Evolutionary conservation across 2,113 vertebrate species (phyloP).

Genomic region (Indicator maculatus): DNA sequence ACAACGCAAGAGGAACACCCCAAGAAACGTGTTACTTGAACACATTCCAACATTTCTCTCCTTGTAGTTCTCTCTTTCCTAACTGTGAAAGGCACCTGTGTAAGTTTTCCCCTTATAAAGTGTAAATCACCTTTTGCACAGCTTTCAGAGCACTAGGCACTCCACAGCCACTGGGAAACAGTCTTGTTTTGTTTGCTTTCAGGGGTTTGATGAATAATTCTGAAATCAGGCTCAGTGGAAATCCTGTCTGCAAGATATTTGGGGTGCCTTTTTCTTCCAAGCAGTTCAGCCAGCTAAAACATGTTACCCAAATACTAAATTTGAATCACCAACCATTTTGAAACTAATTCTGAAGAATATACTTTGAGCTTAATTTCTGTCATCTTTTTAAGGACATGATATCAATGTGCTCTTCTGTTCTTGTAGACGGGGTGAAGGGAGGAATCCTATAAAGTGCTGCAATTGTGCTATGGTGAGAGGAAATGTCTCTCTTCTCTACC

Average conservation of each 20-base stretch:
- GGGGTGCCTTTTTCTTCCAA: background rate
- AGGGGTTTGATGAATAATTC: background rate
- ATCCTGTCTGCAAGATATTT: background rate
- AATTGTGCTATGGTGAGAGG: background rate
- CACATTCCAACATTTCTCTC: background rate
- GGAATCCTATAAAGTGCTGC: background rate
- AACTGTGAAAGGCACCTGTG: background rate
- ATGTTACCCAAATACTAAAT: background rate
- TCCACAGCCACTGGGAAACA: background rate
- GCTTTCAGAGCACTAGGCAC: background rate
- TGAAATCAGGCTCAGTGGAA: background rate
- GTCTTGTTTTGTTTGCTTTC: background rate
- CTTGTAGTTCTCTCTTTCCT: background rate
- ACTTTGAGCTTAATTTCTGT: background rate
- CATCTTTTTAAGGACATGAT: background rate
- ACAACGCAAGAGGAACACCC: background rate
- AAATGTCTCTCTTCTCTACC: background rate
- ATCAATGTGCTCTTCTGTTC: background rate
- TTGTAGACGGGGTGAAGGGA: background rate
- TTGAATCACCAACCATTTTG: background rate
- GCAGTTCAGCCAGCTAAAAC: background rate
- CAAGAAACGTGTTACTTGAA: background rate
- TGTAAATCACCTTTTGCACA: rapidly evolving
- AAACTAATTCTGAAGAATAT: background rate
- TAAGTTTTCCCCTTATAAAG: background rate